Conservation (phyloP, 2,797 vertebrate species). For the Acanthurus lineatus region DNA sequence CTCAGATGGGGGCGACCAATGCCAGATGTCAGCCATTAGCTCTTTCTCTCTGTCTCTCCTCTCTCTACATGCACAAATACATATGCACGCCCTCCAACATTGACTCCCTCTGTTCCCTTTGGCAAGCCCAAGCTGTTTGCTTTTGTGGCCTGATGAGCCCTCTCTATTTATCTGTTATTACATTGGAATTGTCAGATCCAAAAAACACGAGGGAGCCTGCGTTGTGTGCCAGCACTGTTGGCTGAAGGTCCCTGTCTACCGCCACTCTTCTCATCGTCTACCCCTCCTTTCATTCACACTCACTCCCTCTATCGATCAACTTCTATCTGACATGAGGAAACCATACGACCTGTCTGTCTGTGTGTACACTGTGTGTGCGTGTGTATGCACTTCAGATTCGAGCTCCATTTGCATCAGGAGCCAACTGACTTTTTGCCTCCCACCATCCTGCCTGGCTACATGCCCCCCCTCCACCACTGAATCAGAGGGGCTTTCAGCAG, state of each 20-base stretch:
- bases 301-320: conserved; percentile 62
- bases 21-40: conserved; percentile 84
- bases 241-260: conserved; percentile 65
- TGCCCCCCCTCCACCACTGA: conserved; percentile 60
- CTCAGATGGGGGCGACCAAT: conserved; percentile 71
- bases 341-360: conserved; percentile 31
- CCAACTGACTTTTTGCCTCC: conserved; percentile 66
- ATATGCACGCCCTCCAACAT: conserved; percentile 72
- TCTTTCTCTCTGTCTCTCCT: conserved; percentile 67
- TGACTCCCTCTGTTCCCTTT: conserved; percentile 82
- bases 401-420: conserved; percentile 61
- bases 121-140: conserved; percentile 86
- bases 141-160: conserved; percentile 83
- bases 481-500: conserved; percentile 82
- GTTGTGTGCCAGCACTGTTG: conserved; percentile 76
- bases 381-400: conserved; percentile 30
- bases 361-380: conserved; percentile 25
- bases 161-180: conserved; percentile 88
- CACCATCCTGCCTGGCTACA: conserved; percentile 64
- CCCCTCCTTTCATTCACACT: conserved; percentile 55
- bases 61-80: conserved; percentile 74
- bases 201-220: conserved; percentile 78
- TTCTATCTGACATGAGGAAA: conserved; percentile 47
- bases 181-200: conserved; percentile 84
- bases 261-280: conserved; percentile 43